Evolutionary conservation across 2,113 vertebrate genomes (phyloP).

Genomic region (Hystrix cristata): DNA sequence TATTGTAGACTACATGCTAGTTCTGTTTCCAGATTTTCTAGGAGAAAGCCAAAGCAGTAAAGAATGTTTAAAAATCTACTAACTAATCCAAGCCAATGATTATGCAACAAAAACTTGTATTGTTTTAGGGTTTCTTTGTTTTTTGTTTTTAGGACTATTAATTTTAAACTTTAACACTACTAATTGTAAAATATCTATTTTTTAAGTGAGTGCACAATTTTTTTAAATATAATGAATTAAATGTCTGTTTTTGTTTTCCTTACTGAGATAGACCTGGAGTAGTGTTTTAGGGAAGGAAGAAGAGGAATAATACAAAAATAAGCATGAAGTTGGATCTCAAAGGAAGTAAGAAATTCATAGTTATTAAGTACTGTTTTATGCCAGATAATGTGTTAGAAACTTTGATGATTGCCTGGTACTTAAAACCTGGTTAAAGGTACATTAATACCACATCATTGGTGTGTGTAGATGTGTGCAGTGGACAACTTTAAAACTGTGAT

Average conservation of each 20-base stretch:
- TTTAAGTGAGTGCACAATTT: conserved; percentile 9
- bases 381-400: not conserved
- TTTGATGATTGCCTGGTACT: not conserved
- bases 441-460: not conserved
- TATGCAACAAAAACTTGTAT: conserved; percentile 78
- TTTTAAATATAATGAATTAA: not conserved
- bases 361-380: conserved; percentile 26
- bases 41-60: conserved; percentile 78
- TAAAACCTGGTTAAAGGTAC: conserved; percentile 1
- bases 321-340: not conserved
- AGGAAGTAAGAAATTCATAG: not conserved
- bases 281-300: not conserved
- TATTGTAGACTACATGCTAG: conserved; percentile 77
- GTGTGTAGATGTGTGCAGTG: not conserved
- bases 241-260: not conserved
- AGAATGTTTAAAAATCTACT: conserved; percentile 81
- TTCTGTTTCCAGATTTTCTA: conserved; percentile 76
- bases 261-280: not conserved
- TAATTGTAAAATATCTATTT: not conserved
- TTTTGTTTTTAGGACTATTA: not conserved
- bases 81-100: conserved; percentile 83
- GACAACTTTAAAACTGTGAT: not conserved
- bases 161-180: not conserved
- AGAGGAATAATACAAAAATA: not conserved
- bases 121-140: not conserved